Percentiles rank a stretch among this genome's conserved stretches.
Conservation (phyloP, 2,888 invertebrate species). For the Nomada ruficornis region DNA sequence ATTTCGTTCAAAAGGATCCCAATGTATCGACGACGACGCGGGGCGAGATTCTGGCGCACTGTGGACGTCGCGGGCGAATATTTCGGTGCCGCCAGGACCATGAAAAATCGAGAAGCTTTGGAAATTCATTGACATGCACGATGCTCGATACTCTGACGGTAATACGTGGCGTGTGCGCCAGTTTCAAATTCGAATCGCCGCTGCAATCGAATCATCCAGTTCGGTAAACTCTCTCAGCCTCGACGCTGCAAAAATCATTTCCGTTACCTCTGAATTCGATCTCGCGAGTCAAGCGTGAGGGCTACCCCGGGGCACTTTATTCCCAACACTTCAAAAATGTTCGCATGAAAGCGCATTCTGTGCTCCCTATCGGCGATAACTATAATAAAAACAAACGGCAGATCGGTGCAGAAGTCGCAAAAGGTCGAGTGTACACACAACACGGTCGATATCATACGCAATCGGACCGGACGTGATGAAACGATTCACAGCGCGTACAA, state of each 20-base stretch:
- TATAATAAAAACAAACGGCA: slow-evolving; percentile 3
- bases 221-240: background rate
- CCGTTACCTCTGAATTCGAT: background rate
- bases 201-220: background rate
- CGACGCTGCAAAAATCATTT: background rate
- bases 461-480: slow-evolving; percentile 34
- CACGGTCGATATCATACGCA: slow-evolving; percentile 16
- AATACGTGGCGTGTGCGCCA: no score
- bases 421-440: background rate
- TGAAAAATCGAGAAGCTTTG: no score
- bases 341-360: slow-evolving; percentile 1
- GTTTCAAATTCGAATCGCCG: background rate
- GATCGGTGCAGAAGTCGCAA: background rate
- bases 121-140: no score
- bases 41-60: no score
- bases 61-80: no score
- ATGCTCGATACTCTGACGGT: no score
- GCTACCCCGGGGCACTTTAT: background rate
- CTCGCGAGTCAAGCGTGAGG: background rate
- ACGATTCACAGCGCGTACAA: slow-evolving; percentile 29
- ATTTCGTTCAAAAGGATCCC: no score
- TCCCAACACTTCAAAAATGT: background rate
- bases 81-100: no score
- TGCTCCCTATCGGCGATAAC: background rate
- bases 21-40: no score